Evolutionary conservation across 2,888 invertebrate genomes (phyloP), one percentile per base, ranked within the genome.

Genomic region (Tenthredo scrophulariae): DNA sequence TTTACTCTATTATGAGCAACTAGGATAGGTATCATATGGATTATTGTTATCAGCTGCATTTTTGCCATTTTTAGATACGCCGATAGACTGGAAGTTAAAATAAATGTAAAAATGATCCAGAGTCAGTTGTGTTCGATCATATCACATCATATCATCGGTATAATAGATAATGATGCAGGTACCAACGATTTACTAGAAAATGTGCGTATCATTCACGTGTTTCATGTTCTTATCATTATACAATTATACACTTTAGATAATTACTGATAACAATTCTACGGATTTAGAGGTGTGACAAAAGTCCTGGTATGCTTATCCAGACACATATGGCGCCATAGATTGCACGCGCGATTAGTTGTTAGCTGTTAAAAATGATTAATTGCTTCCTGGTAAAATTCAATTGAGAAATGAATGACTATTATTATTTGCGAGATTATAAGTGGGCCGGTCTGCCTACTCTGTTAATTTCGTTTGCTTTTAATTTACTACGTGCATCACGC

Each of bases 311-410:
- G 43, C 2, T 15, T 26, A 75, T 75, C 43, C 50, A 13, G 46
- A 70, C 75, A 26, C 29, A 43, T 22, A 75, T 50, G 75, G 75
- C 75, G 43, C 75, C 46, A 46, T 10, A 7, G 33, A 15, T 75
- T 40, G 15, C 43, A 46, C 43, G 18, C 3, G 43, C 13, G 46
- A 46, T 75, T 46, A 26, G 26, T 72, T 46, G 15, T 9, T 50
- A 15, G 26, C 40, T 46, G 15, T 9, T 50, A 15, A 22, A 1
- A 46, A 29, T 46, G 75, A 75, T 37, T 46, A 29, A 75, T 46
- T 46, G 75, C 37, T 75, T 75, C 46, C 75, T 75, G 75, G 15
- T 22, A 29, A 15, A 75, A 46, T 40, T 26, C 37, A 26, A 43
- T 22, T 15, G 26, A 46, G n/a, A 75, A 46, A 26, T 5, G 75